These are phyloP conservation scores for Dasypogon diadema DNA, from an alignment of 2,888 invertebrate species.

Conservation along the genomic window DNA sequence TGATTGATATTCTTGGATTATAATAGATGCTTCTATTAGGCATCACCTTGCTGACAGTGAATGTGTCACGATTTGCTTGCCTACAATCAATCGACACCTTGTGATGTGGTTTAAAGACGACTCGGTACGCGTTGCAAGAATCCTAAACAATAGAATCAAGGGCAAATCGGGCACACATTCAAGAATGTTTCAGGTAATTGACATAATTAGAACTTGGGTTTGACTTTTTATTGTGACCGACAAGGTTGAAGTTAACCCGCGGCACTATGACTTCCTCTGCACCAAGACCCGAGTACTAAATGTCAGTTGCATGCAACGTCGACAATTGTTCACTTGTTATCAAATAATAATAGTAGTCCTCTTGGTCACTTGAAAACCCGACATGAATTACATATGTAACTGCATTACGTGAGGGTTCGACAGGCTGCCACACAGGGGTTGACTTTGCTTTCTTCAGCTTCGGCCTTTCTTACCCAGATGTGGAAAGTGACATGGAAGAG, in stretches of 20 bases:
- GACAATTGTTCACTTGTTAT: conserved; percentile 51
- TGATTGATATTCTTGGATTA: neutral
- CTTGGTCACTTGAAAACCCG: conserved; percentile 34
- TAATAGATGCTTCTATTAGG: neutral
- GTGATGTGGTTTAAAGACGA: conserved; percentile 15
- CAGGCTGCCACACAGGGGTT: neutral
- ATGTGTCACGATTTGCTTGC: conserved; percentile 39
- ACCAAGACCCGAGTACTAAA: conserved; percentile 35
- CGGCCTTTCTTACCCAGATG: neutral
- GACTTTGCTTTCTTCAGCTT: neutral
- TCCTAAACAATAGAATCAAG: conserved; percentile 30
- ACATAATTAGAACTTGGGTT: conserved; percentile 48
- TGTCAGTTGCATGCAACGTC: conserved; percentile 38
- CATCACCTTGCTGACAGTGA: neutral
- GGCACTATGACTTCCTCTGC: neutral
- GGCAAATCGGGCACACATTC: conserved; percentile 27
- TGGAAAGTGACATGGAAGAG: conserved; percentile 27
- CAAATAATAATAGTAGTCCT: conserved; percentile 29
- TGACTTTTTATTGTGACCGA: conserved; percentile 4
- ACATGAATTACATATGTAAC: conserved; percentile 50
- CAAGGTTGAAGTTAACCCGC: neutral
- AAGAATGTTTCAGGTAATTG: conserved; percentile 39
- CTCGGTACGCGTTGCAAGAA: neutral
- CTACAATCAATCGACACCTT: conserved; percentile 25
- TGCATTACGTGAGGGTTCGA: conserved; percentile 48